Evolutionary conservation across 2,797 vertebrate genomes (phyloP), one percentile per base, ranked within the genome.

Genomic region (Sitta carolinensis): DNA sequence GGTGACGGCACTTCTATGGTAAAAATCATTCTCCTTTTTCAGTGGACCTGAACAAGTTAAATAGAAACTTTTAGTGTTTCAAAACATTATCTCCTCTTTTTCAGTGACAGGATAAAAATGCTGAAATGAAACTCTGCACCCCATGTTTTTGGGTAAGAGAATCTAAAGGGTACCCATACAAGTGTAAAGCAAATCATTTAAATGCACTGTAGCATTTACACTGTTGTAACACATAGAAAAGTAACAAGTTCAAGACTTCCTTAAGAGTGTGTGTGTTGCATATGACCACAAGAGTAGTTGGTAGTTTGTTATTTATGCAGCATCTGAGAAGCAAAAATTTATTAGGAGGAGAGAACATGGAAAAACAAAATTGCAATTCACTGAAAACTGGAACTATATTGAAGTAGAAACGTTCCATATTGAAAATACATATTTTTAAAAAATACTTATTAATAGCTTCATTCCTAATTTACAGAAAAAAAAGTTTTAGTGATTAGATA

Each of bases 401-500:
- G 9, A 69, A 77, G 57, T 23, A 21, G 57, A 64, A 66, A 23
- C 0, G 32, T 73, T 67, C 8, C 2, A 18, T 22, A 18, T 5
- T 36, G 10, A 85, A 68, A 50, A 47, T 29, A 9, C 0, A 21
- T 2, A 5, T n/a, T 19, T 51, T 26, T 1, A 1, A 12, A 66
- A 75, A 25, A 7, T 22, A 32, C 21, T 42, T 36, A 14, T n/a
- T 51, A 77, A 52, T 38, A 9, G 16, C 1, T 45, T 69, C 8
- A 61, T 70, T 78, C 17, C 5, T 63, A 47, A 59, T 72, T 63
- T 51, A 47, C 22, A 68, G 18, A 63, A 72, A 66, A 66, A 34
- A 57, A 61, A 8, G 1, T 9, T 32, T 59, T 45, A 26, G 15
- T 25, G 5, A 45, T 69, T 55, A 42, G 2, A n/a, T 6, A 64